A percentile compares a stretch with the other conserved stretches of the same genome.
phyloP scores from a whole-genome alignment of 2,888 invertebrate species.

The Sesia apiformis region DNA sequence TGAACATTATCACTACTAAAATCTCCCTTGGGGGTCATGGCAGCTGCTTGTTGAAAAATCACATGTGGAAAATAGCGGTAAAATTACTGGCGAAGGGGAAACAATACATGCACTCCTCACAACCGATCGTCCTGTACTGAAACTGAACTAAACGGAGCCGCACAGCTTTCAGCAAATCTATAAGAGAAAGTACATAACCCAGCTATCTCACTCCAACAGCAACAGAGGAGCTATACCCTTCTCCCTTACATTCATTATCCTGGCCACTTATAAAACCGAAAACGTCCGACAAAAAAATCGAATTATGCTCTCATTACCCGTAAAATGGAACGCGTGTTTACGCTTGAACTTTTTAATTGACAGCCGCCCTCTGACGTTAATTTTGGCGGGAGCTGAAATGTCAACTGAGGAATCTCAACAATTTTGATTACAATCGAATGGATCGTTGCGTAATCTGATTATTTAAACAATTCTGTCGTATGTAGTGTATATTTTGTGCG shows the following conservation, averaged over 20 bases:
- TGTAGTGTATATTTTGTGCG: not conserved
- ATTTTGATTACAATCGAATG: not conserved
- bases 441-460: not conserved
- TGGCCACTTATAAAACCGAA: constrained; percentile 29
- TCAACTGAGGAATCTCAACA: not conserved
- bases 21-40: constrained; percentile 1
- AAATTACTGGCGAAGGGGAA: constrained; percentile 15
- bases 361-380: constrained; percentile 10
- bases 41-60: constrained; percentile 6
- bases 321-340: constrained; percentile 25
- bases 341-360: constrained; percentile 16
- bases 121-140: constrained; percentile 19
- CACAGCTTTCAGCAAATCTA: constrained; percentile 64
- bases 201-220: constrained; percentile 1
- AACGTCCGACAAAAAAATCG: constrained; percentile 30
- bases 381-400: constrained; percentile 16
- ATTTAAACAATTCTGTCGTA: too few relatives aligned
- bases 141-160: constrained; percentile 19
- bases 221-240: constrained; percentile 13
- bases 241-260: constrained; percentile 38
- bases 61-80: constrained; percentile 22
- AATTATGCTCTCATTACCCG: constrained; percentile 31
- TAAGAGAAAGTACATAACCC: constrained; percentile 52
- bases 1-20: constrained; percentile 1
- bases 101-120: constrained; percentile 14